phyloP scores from a whole-genome alignment of 2,888 invertebrate species.

The Phyllotreta striolata region DNA sequence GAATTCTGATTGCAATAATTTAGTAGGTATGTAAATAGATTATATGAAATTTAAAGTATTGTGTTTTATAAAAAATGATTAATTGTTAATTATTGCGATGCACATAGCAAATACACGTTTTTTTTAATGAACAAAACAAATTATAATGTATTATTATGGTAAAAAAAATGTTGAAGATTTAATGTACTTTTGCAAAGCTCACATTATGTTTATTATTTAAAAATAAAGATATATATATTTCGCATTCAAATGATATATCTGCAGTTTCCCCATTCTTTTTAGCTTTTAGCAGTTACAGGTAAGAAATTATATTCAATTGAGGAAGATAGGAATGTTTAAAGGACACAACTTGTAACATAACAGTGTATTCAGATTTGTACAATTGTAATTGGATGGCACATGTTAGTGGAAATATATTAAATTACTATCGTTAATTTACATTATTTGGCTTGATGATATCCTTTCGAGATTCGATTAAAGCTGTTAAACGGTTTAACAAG shows the following conservation, averaged over 20 bases:
- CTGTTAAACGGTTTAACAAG: conserved; percentile 6
- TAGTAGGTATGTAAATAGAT: conserved; percentile 22
- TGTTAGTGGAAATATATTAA: too few species aligned
- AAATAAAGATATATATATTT: not conserved
- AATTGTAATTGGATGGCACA: too few species aligned
- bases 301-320: too few species aligned
- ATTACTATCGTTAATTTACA: too few species aligned
- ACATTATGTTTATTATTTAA: conserved; percentile 13
- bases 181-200: conserved; percentile 6
- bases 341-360: too few species aligned
- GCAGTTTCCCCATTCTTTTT: too few species aligned
- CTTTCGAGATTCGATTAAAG: conserved; percentile 13
- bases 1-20: conserved; percentile 28
- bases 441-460: not conserved
- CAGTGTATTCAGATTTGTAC: too few species aligned
- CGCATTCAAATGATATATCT: too few species aligned
- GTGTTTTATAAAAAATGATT: conserved; percentile 1
- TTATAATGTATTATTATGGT: conserved; percentile 10
- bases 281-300: too few species aligned
- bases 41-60: conserved; percentile 19
- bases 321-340: too few species aligned
- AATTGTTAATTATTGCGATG: conserved; percentile 4
- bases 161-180: not conserved
- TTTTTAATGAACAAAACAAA: conserved; percentile 11
- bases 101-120: conserved; percentile 4